A percentile compares a stretch with the other conserved stretches of the same genome.
phyloP scores from a whole-genome alignment of 53 echinoderm and acorn worm species.

The Zoroaster sp. region DNA sequence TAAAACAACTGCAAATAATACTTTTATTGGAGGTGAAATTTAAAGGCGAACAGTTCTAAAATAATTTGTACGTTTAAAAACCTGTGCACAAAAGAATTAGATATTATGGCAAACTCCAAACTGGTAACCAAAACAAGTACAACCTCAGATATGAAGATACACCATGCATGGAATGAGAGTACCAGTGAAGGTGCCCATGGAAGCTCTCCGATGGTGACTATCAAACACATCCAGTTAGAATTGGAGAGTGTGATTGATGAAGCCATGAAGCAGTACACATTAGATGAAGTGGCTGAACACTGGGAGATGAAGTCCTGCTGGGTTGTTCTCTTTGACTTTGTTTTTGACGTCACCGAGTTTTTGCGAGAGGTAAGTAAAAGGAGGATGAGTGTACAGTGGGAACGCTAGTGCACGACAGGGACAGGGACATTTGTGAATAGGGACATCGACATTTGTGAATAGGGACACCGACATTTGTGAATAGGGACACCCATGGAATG shows the following conservation, averaged over 20 bases:
- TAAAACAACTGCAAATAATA: too few relatives aligned
- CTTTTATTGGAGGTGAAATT: too few relatives aligned
- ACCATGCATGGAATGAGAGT: neutral
- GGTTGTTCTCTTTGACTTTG: slow-evolving; percentile 74
- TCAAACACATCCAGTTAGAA: neutral
- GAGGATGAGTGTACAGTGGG: too few relatives aligned
- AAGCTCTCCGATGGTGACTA: neutral
- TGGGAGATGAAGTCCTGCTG: slow-evolving; percentile 65
- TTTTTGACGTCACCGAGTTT: slow-evolving; percentile 90
- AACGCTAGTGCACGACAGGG: too few relatives aligned
- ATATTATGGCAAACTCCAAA: neutral
- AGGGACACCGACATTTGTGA: too few relatives aligned
- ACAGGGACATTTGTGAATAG: too few relatives aligned
- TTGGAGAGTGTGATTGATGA: neutral
- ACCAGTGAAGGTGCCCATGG: neutral
- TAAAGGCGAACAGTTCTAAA: too few relatives aligned
- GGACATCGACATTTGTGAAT: too few relatives aligned
- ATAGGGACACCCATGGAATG: too few relatives aligned
- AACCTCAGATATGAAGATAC: neutral
- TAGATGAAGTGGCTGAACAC: slow-evolving; percentile 71
- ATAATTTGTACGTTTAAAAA: too few relatives aligned
- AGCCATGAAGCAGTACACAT: slow-evolving; percentile 19
- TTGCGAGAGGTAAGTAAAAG: slow-evolving; percentile 61
- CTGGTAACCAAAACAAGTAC: neutral
- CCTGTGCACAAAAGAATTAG: neutral